Evolutionary conservation across 2,797 vertebrate species (phyloP), one percentile per base, ranked within the genome.

Genomic region (Sebastes minor): DNA sequence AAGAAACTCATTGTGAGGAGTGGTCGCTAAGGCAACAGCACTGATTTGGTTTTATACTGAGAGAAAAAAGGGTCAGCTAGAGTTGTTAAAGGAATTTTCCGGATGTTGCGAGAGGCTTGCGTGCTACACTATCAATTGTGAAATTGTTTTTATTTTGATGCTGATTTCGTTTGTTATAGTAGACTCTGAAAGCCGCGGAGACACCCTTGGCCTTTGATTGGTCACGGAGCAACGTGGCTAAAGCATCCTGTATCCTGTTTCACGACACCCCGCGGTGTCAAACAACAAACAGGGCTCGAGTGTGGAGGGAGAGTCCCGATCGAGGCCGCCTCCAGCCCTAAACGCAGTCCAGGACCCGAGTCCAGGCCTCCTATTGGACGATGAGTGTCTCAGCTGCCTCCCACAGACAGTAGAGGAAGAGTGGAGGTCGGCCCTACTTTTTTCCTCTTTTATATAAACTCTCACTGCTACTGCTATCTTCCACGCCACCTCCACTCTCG

Each of bases 21-120:
- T 74, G 65, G 86, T 88, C 42, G 84, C 89, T 85, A 91, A 94
- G 92, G 90, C 93, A 91, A 89, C 82, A 89, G 81, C 91, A 88
- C 91, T 88, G 92, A 84, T 93, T 92, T 92, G 90, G 90, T 90
- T 89, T 83, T 23, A 81, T 20, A 88, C 81, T 76, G 82, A 77
- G 81, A 83, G 42, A 87, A 76, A 83, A 42, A 74, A 42, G 66
- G 83, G 83, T 85, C 60, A 63, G 72, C 75, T 79, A 20, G 81
- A 53, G 78, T 80, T 30, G n/a, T 68, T 82, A 84, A 88, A 84
- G 81, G 80, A 88, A 79, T 84, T 83, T 46, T 46, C 42, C 3
- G 25, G 66, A 74, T 42, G 74, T 25, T 49, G 63, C 25, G 59
- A 75, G 72, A 88, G 69, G 81, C 66, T 83, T 82, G 60, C 7